Evolutionary conservation across 2,888 invertebrate genomes (phyloP).

Genomic region (Pollenia amentaria): DNA sequence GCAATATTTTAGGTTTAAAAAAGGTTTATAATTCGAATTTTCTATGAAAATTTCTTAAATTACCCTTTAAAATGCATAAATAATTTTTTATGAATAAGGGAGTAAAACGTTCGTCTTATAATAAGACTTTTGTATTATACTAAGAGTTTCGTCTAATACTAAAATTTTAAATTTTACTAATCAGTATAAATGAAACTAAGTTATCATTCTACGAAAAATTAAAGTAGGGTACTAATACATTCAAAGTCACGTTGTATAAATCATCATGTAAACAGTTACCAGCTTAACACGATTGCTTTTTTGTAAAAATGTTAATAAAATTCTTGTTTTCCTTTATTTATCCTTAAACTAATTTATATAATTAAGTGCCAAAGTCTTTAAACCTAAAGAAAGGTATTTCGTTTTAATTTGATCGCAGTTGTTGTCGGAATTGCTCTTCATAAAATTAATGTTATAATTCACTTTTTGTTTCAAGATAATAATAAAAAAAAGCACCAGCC

Average conservation of each 20-base stretch:
- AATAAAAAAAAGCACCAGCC: conserved; percentile 17
- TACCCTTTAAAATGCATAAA: too few relatives aligned
- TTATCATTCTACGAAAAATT: background rate
- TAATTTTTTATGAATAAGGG: too few relatives aligned
- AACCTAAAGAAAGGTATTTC: conserved; percentile 64
- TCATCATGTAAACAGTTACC: conserved; percentile 18
- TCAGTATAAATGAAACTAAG: background rate
- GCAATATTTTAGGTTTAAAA: too few relatives aligned
- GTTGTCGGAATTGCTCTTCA: background rate
- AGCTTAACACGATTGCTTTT: conserved; percentile 21
- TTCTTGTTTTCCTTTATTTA: background rate
- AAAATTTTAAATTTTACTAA: too few relatives aligned
- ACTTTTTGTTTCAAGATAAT: conserved; percentile 55
- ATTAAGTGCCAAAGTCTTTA: conserved; percentile 72
- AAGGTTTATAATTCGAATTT: too few relatives aligned
- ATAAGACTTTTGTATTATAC: too few relatives aligned
- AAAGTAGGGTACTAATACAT: background rate
- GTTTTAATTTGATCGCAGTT: conserved; percentile 56
- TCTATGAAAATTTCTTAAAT: too few relatives aligned
- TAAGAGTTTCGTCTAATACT: too few relatives aligned
- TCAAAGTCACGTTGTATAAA: conserved; percentile 1
- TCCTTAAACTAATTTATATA: conserved; percentile 66
- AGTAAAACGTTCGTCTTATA: too few relatives aligned
- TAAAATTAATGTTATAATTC: conserved; percentile 69
- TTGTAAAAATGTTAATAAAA: background rate